Percentiles rank a stretch among this genome's conserved stretches.
phyloP scores from a whole-genome alignment of 2,113 vertebrate genomes.

The Polypterus senegalus region DNA sequence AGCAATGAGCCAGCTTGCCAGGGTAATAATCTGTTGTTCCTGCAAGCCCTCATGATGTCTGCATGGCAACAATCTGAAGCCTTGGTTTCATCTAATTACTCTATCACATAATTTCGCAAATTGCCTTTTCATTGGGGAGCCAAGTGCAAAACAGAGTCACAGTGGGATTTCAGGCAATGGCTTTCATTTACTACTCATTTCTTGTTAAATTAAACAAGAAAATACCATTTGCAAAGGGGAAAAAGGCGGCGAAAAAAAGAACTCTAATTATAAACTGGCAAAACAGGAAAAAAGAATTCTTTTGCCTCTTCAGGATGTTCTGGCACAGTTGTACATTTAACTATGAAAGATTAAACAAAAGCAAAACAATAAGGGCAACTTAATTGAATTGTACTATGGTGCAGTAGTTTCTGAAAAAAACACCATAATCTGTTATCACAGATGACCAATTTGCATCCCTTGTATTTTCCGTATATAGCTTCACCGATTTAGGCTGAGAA shows the following conservation, averaged over 20 bases:
- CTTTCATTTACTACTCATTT: conserved; percentile 92
- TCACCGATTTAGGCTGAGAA: no score
- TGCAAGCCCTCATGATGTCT: conserved; percentile 53
- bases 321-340: conserved; percentile 19
- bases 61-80: conserved; percentile 75
- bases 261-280: conserved; percentile 27
- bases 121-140: conserved; percentile 93
- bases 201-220: conserved; percentile 97
- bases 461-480: no score
- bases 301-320: conserved; percentile 19
- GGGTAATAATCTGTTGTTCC: conserved; percentile 60
- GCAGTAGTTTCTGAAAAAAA: no score
- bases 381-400: no score
- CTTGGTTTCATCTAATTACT: conserved; percentile 96
- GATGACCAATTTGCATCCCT: no score
- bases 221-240: conserved; percentile 68
- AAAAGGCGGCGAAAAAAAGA: conserved; percentile 23
- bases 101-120: conserved; percentile 98
- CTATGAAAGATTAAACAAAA: conserved; percentile 16
- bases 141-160: conserved; percentile 79
- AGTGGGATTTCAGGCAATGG: conserved; percentile 81
- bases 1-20: conserved; percentile 69
- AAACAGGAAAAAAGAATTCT: conserved; percentile 17
- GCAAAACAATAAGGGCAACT: conserved; percentile 18
- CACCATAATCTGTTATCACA: no score